phyloP scores from a whole-genome alignment of 2,888 invertebrate genomes.

The Eubasilissa splendida region DNA sequence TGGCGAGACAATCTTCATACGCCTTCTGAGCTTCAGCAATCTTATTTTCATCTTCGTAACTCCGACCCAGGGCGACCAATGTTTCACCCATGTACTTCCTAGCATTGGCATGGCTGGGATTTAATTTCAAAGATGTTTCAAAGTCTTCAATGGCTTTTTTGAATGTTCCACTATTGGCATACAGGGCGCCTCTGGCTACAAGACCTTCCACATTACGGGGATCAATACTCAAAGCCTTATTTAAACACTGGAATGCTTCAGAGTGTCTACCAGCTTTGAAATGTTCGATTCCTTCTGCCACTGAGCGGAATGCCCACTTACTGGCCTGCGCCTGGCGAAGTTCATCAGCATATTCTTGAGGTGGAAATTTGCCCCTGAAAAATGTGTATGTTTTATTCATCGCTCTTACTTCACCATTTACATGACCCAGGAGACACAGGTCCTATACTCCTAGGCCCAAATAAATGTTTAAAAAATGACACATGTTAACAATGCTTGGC shows the following conservation, averaged over 20 bases:
- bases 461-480: no score
- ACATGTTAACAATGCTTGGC: no score
- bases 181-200: constrained; percentile 92
- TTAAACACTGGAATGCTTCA: constrained; percentile 95
- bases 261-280: constrained; percentile 94
- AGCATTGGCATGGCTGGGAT: constrained; percentile 93
- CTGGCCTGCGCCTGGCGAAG: constrained; percentile 92
- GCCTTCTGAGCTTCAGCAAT: constrained; percentile 88
- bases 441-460: no score
- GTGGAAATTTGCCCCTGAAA: constrained; percentile 81
- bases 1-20: constrained; percentile 86
- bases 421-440: no score
- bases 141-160: constrained; percentile 96
- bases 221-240: constrained; percentile 93
- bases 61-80: constrained; percentile 88
- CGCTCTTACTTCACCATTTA: no score
- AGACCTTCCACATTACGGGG: constrained; percentile 93
- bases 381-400: background rate
- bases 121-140: constrained; percentile 90
- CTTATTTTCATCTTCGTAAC: constrained; percentile 90
- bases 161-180: constrained; percentile 95
- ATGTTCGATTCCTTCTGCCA: constrained; percentile 95
- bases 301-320: constrained; percentile 94
- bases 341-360: constrained; percentile 87
- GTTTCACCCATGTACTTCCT: constrained; percentile 96